These are phyloP conservation scores for Taxidea taxus DNA, from an alignment of 2,113 vertebrate species.

Conservation along the genomic window DNA sequence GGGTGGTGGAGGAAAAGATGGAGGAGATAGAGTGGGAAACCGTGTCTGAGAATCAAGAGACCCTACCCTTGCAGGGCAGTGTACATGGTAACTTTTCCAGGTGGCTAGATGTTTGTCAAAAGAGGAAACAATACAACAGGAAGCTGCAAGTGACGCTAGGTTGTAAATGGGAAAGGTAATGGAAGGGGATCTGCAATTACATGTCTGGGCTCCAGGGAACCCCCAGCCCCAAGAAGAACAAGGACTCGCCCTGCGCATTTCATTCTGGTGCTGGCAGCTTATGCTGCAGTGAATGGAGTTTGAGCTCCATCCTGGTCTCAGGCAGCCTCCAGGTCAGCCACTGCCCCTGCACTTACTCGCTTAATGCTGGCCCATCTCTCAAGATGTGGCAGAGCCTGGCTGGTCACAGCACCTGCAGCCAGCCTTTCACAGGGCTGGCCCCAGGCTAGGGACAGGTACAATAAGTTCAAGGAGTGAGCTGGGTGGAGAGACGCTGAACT, in stretches of 20 bases:
- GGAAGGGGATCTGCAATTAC: not conserved
- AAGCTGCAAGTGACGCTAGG: not conserved
- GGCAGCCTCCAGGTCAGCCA: not conserved
- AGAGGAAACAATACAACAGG: not conserved
- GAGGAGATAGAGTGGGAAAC: not conserved
- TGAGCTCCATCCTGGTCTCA: not conserved
- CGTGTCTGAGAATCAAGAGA: not conserved
- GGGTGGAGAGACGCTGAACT: not conserved
- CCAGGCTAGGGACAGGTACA: not conserved
- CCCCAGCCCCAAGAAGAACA: not conserved
- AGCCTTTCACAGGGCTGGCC: not conserved
- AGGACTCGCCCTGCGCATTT: not conserved
- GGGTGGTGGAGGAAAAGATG: fast-evolving
- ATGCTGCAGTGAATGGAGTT: not conserved
- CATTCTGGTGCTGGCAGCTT: not conserved
- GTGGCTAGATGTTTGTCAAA: not conserved
- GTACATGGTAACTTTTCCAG: not conserved
- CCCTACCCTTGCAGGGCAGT: not conserved
- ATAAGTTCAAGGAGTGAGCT: not conserved
- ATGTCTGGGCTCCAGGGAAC: not conserved
- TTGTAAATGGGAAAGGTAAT: not conserved
- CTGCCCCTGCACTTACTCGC: not conserved
- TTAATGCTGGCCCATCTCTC: not conserved
- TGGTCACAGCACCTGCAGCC: not conserved
- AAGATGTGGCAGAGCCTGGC: not conserved